A percentile compares a stretch with the other conserved stretches of the same genome.
Evolutionary conservation across 2,113 vertebrate species (phyloP).

Genomic region (Sarotherodon lohbergeri): DNA sequence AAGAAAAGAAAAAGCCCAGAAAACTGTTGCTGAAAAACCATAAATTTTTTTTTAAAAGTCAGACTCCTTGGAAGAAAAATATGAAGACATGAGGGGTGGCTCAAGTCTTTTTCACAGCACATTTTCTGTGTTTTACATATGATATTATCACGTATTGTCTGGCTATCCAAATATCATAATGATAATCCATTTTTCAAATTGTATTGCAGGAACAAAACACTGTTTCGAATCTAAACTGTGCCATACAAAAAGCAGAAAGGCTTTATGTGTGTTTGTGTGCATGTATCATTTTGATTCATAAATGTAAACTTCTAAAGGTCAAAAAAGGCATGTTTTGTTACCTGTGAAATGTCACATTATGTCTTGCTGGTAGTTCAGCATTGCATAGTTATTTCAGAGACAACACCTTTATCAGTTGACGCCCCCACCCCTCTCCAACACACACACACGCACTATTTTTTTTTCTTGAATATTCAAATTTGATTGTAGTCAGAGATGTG

Average conservation of each 20-base stretch:
- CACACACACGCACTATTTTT: not conserved
- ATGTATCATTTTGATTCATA: constrained; percentile 5
- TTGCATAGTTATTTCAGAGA: constrained; percentile 5
- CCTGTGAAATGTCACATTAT: constrained; percentile 60
- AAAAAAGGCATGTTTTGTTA: constrained; percentile 29
- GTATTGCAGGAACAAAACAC: not conserved
- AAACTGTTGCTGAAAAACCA: not conserved
- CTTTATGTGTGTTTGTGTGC: not conserved
- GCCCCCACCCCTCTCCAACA: not conserved
- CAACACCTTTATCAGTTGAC: not conserved
- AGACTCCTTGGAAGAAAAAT: not conserved
- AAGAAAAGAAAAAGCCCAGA: not conserved
- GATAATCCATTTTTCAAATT: not conserved
- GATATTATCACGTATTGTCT: not conserved
- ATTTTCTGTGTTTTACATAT: not conserved
- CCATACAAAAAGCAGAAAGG: not conserved
- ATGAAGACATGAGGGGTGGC: not conserved
- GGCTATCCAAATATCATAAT: not conserved
- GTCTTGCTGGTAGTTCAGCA: constrained; percentile 21
- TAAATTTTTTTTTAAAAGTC: not conserved
- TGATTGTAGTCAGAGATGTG: not conserved
- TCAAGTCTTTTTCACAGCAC: not conserved
- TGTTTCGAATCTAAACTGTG: not conserved
- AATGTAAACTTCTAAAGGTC: constrained; percentile 54
- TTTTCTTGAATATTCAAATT: not conserved